Evolutionary conservation across 2,113 vertebrate genomes (phyloP).

Genomic region (Gymnorhina tibicen): DNA sequence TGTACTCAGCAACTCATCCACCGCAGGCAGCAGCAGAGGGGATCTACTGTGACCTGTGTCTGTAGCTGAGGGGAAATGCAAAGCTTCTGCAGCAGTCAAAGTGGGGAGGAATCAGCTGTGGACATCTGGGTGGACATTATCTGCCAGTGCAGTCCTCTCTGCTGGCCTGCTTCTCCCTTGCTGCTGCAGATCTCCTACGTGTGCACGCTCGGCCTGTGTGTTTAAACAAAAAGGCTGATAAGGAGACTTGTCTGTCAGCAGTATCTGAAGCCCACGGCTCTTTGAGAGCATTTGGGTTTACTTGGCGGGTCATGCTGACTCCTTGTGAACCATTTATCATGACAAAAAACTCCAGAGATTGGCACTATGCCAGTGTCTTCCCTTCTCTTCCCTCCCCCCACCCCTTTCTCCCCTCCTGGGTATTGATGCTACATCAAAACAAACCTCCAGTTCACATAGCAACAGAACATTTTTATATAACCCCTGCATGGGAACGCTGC

Average conservation of each 20-base stretch:
- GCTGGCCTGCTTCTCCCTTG: neutral
- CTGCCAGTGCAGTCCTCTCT: neutral
- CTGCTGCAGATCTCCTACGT: neutral
- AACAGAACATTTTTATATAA: constrained; percentile 60
- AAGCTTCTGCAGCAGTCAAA: neutral
- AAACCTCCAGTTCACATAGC: constrained; percentile 56
- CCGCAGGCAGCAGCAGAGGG: neutral
- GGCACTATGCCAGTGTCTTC: constrained; percentile 25
- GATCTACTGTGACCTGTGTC: neutral
- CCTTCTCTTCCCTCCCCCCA: constrained; percentile 1
- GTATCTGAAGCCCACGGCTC: constrained; percentile 50
- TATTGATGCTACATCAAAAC: constrained; percentile 61
- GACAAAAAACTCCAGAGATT: constrained; percentile 31
- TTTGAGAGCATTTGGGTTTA: constrained; percentile 51
- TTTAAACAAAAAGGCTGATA: constrained; percentile 53
- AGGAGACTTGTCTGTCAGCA: constrained; percentile 59
- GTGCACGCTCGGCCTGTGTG: neutral
- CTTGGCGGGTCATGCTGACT: constrained; percentile 64
- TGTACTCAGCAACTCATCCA: neutral
- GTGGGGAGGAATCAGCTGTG: neutral
- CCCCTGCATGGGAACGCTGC: neutral
- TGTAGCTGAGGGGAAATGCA: neutral
- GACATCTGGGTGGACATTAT: neutral
- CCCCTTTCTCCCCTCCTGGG: constrained; percentile 12
- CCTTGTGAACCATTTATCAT: constrained; percentile 53